Evolutionary conservation across 1,140 invertebrate genomes (phyloP).

Genomic region (Pectinophora gossypiella): DNA sequence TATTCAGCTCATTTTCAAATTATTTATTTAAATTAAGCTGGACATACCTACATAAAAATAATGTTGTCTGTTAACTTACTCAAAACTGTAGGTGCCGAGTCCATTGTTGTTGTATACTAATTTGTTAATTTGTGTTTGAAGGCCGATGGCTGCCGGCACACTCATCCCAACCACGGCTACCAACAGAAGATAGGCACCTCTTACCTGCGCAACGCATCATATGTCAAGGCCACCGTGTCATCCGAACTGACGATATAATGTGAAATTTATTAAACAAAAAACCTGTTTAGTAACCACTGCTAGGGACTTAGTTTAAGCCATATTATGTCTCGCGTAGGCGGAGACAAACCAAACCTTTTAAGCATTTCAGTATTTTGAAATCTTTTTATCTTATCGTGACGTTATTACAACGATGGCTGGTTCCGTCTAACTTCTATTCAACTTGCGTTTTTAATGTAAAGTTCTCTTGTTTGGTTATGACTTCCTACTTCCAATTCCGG

Average conservation of each 20-base stretch:
- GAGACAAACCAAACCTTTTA: no score
- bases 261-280: conserved; percentile 1
- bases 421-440: no score
- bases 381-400: no score
- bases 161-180: conserved; percentile 15
- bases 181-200: conserved; percentile 28
- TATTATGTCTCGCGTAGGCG: no score
- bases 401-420: no score
- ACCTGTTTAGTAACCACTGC: no score
- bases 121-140: conserved; percentile 40
- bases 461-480: no score
- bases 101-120: conserved; percentile 51
- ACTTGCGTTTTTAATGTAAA: no score
- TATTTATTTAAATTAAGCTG: no score
- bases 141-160: conserved; percentile 20
- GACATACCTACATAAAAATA: not conserved
- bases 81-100: conserved; percentile 56
- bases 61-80: conserved; percentile 45
- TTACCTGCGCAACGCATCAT: conserved; percentile 43
- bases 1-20: no score
- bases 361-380: no score
- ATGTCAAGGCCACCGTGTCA: conserved; percentile 44
- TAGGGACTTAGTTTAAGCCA: no score
- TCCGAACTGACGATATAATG: conserved; percentile 12
- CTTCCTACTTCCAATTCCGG: not conserved